phyloP scores from a whole-genome alignment of 1,140 invertebrate species.

The Sitobion miscanthi region DNA sequence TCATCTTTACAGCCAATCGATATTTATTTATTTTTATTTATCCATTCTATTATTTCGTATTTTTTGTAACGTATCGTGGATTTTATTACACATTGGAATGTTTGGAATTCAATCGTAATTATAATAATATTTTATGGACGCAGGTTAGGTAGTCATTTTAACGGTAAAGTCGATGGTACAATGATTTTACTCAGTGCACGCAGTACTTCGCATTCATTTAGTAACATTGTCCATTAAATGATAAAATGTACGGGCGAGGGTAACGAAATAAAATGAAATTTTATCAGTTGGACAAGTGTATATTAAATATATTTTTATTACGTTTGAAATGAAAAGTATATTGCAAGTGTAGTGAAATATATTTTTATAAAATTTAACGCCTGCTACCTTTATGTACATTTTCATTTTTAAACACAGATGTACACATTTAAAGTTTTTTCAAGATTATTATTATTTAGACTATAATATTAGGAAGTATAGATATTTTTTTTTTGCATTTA shows the following conservation, averaged over 20 bases:
- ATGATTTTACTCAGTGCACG: not conserved
- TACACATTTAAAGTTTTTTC: too few relatives aligned
- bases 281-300: not conserved
- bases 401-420: too few relatives aligned
- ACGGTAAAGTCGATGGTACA: not conserved
- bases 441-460: too few relatives aligned
- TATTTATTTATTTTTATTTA: not conserved
- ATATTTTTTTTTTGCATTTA: not conserved
- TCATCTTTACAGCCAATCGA: not conserved
- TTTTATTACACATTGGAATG: not conserved
- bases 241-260: not conserved
- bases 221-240: slow-evolving; percentile 22
- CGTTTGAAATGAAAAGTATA: not conserved
- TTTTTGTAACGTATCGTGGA: not conserved
- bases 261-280: not conserved
- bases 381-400: too few relatives aligned
- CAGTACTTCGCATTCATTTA: not conserved
- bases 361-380: not conserved
- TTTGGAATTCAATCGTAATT: not conserved
- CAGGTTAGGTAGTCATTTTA: not conserved
- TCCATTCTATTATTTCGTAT: not conserved
- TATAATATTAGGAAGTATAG: not conserved
- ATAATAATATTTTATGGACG: not conserved
- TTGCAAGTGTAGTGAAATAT: not conserved
- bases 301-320: not conserved